Percentiles rank a stretch among this genome's conserved stretches.
phyloP scores from a whole-genome alignment of 1,140 invertebrate species.

The Nilaparvata lugens region DNA sequence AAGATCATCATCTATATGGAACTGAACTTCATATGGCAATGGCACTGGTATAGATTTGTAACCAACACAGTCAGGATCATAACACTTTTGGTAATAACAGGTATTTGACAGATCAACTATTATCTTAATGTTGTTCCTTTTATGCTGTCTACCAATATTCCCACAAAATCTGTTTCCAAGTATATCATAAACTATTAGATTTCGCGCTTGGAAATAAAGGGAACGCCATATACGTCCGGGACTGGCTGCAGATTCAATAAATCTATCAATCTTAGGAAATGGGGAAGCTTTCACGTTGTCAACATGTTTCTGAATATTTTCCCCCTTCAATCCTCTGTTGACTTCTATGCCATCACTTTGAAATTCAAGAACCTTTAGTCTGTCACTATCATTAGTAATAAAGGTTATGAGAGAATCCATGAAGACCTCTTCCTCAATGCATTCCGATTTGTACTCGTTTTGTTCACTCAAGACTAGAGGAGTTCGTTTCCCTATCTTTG shows the following conservation, averaged over 20 bases:
- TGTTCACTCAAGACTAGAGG: slow-evolving; percentile 41
- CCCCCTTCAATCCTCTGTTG: neutral
- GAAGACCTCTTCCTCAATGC: slow-evolving; percentile 38
- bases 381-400: slow-evolving; percentile 28
- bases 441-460: slow-evolving; percentile 36
- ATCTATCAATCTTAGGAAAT: slow-evolving; percentile 47
- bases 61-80: slow-evolving; percentile 50
- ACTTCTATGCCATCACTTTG: slow-evolving; percentile 14
- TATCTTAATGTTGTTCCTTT: slow-evolving; percentile 57
- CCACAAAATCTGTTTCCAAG: slow-evolving; percentile 48
- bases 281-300: slow-evolving; percentile 33
- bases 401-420: slow-evolving; percentile 47
- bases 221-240: slow-evolving; percentile 45
- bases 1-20: slow-evolving; percentile 13
- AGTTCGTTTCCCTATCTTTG: slow-evolving; percentile 50
- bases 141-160: slow-evolving; percentile 52
- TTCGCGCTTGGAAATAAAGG: slow-evolving; percentile 38
- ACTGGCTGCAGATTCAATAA: slow-evolving; percentile 37
- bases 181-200: slow-evolving; percentile 49
- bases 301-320: neutral
- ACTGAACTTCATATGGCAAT: slow-evolving; percentile 23
- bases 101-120: slow-evolving; percentile 45
- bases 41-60: slow-evolving; percentile 34
- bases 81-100: slow-evolving; percentile 54
- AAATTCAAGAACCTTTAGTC: slow-evolving; percentile 30